phyloP scores from a whole-genome alignment of 2,113 vertebrate species.

The Lepus americanus region DNA sequence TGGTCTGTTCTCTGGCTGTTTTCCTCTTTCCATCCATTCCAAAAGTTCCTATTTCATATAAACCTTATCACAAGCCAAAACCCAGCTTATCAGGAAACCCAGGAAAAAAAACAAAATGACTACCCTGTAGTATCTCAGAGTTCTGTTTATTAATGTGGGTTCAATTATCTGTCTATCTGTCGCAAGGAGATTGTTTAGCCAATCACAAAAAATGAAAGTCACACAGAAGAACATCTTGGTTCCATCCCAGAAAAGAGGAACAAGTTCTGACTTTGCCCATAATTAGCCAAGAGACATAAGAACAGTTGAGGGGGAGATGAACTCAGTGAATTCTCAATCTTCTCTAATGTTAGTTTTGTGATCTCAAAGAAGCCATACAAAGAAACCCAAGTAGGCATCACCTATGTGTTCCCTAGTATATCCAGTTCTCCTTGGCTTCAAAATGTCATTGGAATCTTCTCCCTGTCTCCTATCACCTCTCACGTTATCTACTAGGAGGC shows the following conservation, averaged over 20 bases:
- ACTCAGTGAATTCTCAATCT: neutral
- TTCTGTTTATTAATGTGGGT: neutral
- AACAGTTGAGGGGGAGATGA: neutral
- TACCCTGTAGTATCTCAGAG: neutral
- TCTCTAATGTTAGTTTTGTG: slow-evolving; percentile 30
- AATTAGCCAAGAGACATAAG: neutral
- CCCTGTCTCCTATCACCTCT: neutral
- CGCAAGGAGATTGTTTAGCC: neutral
- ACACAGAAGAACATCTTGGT: slow-evolving; percentile 14
- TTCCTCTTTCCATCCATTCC: neutral
- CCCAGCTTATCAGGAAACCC: neutral
- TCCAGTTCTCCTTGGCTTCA: neutral
- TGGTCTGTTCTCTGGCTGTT: neutral
- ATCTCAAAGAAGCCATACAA: neutral
- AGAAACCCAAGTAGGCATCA: neutral
- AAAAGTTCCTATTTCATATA: neutral
- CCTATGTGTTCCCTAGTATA: neutral
- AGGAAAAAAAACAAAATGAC: neutral
- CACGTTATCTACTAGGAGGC: neutral
- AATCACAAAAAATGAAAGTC: neutral
- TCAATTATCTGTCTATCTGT: neutral
- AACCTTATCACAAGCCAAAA: slow-evolving; percentile 8
- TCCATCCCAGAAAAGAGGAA: neutral
- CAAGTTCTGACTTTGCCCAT: neutral
- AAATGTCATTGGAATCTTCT: neutral